A percentile compares a stretch with the other conserved stretches of the same genome.
Evolutionary conservation across 2,113 vertebrate species (phyloP).

Genomic region (Montifringilla adamsi): DNA sequence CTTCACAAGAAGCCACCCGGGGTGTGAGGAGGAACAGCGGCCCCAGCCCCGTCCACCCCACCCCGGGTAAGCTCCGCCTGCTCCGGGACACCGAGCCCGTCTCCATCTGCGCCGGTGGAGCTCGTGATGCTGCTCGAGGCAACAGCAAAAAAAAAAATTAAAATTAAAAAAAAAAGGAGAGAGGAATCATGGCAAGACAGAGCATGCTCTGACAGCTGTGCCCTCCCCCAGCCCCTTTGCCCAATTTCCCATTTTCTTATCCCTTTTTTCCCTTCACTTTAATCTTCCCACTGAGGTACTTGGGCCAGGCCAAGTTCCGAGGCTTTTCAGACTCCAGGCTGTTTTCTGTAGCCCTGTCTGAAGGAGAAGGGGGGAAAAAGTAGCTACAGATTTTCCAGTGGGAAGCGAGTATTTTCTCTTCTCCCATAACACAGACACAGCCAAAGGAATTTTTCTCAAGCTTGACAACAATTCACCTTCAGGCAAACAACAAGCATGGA

Average conservation of each 20-base stretch:
- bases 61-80: neutral
- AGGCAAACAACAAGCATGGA: slow-evolving; percentile 64
- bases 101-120: neutral
- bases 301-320: slow-evolving; percentile 37
- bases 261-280: neutral
- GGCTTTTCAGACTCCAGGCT: slow-evolving; percentile 51
- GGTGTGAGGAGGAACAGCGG: neutral
- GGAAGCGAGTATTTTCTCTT: slow-evolving; percentile 60
- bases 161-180: neutral
- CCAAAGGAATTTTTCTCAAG: slow-evolving; percentile 68
- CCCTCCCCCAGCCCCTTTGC: neutral
- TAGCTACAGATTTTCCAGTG: slow-evolving; percentile 64
- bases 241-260: slow-evolving; percentile 4
- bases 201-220: neutral
- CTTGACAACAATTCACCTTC: slow-evolving; percentile 66
- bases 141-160: neutral
- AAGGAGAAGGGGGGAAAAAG: neutral
- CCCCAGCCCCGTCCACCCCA: too few relatives aligned
- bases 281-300: slow-evolving; percentile 28
- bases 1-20: neutral
- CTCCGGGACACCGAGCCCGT: neutral
- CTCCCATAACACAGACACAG: slow-evolving; percentile 53
- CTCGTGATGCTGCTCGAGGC: neutral
- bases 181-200: neutral
- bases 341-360: slow-evolving; percentile 36